These are phyloP conservation scores for Conchocele bisecta DNA, from an alignment of 2,888 invertebrate genomes.

Conservation along the genomic window DNA sequence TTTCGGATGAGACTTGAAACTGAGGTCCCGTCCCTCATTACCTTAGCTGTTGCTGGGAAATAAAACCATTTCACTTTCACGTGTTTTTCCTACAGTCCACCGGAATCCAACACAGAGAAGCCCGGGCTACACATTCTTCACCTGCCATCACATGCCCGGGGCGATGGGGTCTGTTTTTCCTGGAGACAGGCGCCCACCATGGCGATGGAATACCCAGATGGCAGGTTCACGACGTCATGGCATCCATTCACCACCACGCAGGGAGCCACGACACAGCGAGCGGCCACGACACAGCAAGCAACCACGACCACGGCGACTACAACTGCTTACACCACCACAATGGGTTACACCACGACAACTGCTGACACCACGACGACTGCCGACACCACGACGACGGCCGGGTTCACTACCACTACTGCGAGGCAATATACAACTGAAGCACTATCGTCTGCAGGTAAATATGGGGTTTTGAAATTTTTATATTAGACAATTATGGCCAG, in stretches of 20 bases:
- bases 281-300: not conserved
- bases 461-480: no score
- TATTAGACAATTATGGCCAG: no score
- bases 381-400: no score
- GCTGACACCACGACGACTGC: not conserved
- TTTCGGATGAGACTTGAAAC: no score
- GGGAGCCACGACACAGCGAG: not conserved
- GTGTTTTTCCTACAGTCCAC: conserved; percentile 55
- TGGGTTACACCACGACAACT: not conserved
- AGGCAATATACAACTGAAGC: no score
- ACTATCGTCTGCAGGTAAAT: no score
- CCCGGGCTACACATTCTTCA: conserved; percentile 74
- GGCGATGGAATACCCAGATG: not conserved
- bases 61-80: not conserved
- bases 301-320: conserved; percentile 2
- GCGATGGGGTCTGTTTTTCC: conserved; percentile 74
- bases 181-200: conserved; percentile 72
- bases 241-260: not conserved
- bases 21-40: no score
- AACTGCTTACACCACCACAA: not conserved
- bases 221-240: not conserved
- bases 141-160: conserved; percentile 76
- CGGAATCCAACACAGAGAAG: conserved; percentile 17
- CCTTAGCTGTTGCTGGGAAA: no score
- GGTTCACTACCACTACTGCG: no score